Evolutionary conservation across 2,888 invertebrate genomes (phyloP), one percentile per base, ranked within the genome.

Genomic region (Xylota segnis): DNA sequence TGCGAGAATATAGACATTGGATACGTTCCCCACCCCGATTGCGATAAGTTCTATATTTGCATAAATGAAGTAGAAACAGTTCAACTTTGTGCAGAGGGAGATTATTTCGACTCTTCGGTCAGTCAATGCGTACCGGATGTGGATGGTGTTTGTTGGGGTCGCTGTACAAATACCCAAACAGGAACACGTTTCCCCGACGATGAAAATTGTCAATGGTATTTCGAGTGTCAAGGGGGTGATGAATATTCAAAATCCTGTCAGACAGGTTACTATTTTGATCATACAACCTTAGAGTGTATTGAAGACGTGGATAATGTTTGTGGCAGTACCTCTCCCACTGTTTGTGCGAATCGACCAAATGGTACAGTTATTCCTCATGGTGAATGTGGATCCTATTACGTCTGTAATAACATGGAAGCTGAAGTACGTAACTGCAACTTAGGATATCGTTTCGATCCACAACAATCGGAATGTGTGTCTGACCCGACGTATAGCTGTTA

Each of bases 21-120:
- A 88, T 32, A 87, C 87, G 12, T 87, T 87, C 52, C 82, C 0
- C 87, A 14, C 43, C 54, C 3, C 77, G 90, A 68, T 52, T 91
- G 91, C 40, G 87, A 87, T 16, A 88, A 89, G 27, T 90, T 88
- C 61, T 88, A 78, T 43, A 6, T 88, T 4, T 91, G 91, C 65
- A 52, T 83, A 4, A 81, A 87, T 70, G 88, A 78, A 6, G 71
- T 58, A 10, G 87, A 88, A 0, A 79, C 89, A 10, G 88, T 87
- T 10, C 66, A 89, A 83, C 52, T 75, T 12, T 91, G 91, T 65
- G 87, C 88, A 2, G 50, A 74, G 7, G 88, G 88, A 7, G 76
- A 87, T 10, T 89, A 88, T 59, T 90, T 89, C 29, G 88, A 90
- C 87, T 50, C 27, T 2, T 37, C 83, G 1, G 14, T 32, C 4